A percentile compares a stretch with the other conserved stretches of the same genome.
Evolutionary conservation across 2,888 invertebrate genomes (phyloP).

Genomic region (Ophion ventricosus): DNA sequence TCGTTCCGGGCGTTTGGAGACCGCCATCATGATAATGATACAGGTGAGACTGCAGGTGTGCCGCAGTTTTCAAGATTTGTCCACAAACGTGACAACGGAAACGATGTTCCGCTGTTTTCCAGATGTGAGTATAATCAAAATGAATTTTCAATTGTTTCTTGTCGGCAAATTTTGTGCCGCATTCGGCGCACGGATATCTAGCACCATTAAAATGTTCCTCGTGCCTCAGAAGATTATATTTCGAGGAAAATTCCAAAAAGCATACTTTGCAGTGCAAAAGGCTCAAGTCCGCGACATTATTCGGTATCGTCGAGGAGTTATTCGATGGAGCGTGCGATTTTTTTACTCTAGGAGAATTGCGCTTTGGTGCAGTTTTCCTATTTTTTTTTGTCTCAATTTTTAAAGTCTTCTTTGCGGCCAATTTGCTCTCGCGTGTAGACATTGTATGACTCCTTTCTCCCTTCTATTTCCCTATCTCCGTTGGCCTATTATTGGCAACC

Average conservation of each 20-base stretch:
- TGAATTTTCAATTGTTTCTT: conserved; percentile 29
- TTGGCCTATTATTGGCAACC: no score
- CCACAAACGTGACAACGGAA: conserved; percentile 33
- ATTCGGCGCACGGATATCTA: conserved; percentile 4
- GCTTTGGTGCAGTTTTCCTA: background rate
- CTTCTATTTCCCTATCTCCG: background rate
- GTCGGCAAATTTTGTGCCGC: conserved; percentile 32
- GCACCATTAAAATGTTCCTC: conserved; percentile 1
- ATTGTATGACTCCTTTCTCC: background rate
- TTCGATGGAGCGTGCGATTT: background rate
- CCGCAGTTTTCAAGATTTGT: background rate
- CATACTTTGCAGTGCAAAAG: conserved; percentile 29
- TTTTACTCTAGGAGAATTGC: background rate
- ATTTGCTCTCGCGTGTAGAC: background rate
- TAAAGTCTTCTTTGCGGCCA: background rate
- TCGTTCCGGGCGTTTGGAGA: no score
- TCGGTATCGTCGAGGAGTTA: background rate
- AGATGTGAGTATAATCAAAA: background rate
- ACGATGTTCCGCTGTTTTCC: background rate
- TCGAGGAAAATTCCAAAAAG: conserved; percentile 5
- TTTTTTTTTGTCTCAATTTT: background rate
- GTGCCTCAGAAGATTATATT: conserved; percentile 14
- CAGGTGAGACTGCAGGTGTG: conserved; percentile 21
- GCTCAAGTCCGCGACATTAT: background rate
- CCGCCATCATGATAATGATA: background rate